These are phyloP conservation scores for Phodopus roborovskii DNA, from an alignment of 2,113 vertebrate genomes.

Conservation along the genomic window DNA sequence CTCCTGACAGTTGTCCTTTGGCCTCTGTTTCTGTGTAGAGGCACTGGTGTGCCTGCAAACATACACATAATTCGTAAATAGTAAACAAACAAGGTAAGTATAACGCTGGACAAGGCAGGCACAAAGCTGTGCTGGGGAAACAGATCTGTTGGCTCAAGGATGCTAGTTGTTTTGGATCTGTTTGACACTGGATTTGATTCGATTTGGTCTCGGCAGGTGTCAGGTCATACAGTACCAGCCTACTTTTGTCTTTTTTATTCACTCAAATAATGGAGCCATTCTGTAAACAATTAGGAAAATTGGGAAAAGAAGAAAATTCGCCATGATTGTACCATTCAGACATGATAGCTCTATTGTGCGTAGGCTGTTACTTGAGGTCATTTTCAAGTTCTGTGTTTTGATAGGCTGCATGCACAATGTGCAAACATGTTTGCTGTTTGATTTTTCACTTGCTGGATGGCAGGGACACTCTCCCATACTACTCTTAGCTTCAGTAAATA, in stretches of 20 bases:
- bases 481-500: conserved; percentile 42
- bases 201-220: background rate
- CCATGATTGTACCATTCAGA: background rate
- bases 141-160: background rate
- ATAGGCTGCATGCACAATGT: background rate
- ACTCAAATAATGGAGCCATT: background rate
- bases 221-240: background rate
- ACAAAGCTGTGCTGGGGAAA: background rate
- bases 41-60: background rate
- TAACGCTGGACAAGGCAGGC: background rate
- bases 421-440: conserved; percentile 50
- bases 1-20: no score
- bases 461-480: conserved; percentile 4
- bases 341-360: background rate
- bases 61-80: background rate
- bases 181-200: background rate
- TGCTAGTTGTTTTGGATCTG: background rate
- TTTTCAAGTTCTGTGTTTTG: conserved; percentile 60
- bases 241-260: conserved; percentile 43
- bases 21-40: background rate
- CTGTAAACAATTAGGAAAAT: conserved; percentile 32
- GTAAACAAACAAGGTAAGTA: background rate
- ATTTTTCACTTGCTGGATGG: conserved; percentile 36
- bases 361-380: background rate
- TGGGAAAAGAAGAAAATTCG: conserved; percentile 49